These are phyloP conservation scores for Mallateleia sp. DNA, from an alignment of 2,888 invertebrate genomes.

Conservation along the genomic window DNA sequence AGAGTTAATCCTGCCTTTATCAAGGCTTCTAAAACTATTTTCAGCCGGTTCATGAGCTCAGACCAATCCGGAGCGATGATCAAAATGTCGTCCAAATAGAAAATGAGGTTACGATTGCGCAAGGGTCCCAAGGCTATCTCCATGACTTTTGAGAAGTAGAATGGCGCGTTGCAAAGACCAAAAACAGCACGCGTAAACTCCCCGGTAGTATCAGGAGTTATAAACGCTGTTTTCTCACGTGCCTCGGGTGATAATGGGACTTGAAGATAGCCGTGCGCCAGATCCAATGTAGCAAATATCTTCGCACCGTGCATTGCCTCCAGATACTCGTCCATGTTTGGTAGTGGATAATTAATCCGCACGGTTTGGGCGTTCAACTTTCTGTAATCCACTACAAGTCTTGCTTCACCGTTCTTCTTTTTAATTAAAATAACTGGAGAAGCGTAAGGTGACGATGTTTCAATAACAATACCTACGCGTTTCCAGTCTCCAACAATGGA, in stretches of 20 bases:
- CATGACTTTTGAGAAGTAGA: conserved; percentile 76
- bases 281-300: conserved; percentile 13
- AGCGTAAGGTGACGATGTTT: conserved; percentile 60
- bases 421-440: conserved; percentile 63
- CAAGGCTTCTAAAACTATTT: neutral
- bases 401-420: conserved; percentile 67
- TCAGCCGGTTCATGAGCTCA: neutral
- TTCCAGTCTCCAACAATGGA: too few species aligned
- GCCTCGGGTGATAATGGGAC: neutral
- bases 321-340: conserved; percentile 14
- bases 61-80: neutral
- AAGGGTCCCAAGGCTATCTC: conserved; percentile 60
- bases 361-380: conserved; percentile 42
- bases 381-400: conserved; percentile 72
- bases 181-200: conserved; percentile 82
- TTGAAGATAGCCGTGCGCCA: conserved; percentile 38
- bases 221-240: neutral
- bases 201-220: conserved; percentile 78
- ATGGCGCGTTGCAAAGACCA: conserved; percentile 82
- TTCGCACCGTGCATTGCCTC: conserved; percentile 1
- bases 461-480: neutral
- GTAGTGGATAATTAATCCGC: neutral
- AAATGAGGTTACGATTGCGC: neutral
- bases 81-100: neutral
- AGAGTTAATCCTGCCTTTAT: neutral